A percentile compares a stretch with the other conserved stretches of the same genome.
Evolutionary conservation across 2,113 vertebrate genomes (phyloP).

Genomic region (Nettapus auritus): DNA sequence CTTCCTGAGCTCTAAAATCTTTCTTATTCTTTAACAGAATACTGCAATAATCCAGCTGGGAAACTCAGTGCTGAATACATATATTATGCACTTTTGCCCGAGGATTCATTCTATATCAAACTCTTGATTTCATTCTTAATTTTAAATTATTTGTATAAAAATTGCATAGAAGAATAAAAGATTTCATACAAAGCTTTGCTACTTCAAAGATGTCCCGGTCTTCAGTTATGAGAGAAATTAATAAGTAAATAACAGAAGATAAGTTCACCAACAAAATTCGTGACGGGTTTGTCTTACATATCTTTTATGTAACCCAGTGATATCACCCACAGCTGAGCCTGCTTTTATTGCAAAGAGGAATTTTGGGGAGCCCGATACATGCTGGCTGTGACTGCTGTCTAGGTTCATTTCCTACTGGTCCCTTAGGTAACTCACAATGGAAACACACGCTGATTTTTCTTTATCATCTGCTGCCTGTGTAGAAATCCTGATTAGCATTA

Average conservation of each 20-base stretch:
- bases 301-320: not conserved
- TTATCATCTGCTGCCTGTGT: not conserved
- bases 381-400: not conserved
- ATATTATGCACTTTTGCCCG: not conserved
- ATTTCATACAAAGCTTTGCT: not conserved
- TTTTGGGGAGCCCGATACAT: not conserved
- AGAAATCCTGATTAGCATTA: not conserved
- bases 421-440: not conserved
- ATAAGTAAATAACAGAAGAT: not conserved
- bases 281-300: not conserved
- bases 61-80: not conserved
- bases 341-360: not conserved
- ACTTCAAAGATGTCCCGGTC: not conserved
- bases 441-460: not conserved
- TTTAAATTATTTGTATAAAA: not conserved
- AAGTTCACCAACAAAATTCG: not conserved
- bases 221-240: not conserved
- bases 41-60: not conserved
- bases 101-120: not conserved
- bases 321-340: not conserved
- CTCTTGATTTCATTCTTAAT: not conserved
- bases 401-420: not conserved
- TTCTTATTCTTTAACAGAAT: not conserved
- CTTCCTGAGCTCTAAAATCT: not conserved
- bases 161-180: not conserved